Evolutionary conservation across 2,113 vertebrate species (phyloP), one percentile per base, ranked within the genome.

Genomic region (Spea bombifrons): DNA sequence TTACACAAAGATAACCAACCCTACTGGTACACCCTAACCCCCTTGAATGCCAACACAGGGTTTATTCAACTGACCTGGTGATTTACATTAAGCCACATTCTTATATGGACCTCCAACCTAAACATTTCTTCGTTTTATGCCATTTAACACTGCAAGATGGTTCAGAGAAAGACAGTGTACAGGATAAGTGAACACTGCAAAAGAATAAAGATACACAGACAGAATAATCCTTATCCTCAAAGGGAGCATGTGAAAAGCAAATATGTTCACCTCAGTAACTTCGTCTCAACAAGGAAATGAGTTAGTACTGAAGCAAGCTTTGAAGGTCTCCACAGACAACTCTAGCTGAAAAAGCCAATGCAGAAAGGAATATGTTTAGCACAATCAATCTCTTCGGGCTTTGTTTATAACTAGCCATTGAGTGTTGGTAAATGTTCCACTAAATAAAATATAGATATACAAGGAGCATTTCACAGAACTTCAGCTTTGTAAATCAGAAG

Each of bases 221-320:
- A 67, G 70, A 79, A 79, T 79, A 79, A 79, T 79, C 63, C 55
- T 49, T 57, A 73, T 73, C 50, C 77, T 73, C 77, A 79, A 67
- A 79, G 70, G 49, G 70, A 79, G 71, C n/a, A 43, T n/a, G 50
- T 73, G 70, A 73, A 73, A 79, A 79, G 77, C 77, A 79, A 79
- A 73, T 79, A 79, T 79, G 67, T 79, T 80, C 64, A 74, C 71
- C 64, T 80, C 78, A 73, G 78, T 74, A 74, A 61, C 78, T 80
- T 73, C 53, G 61, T 80, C 78, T 74, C 65, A 80, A 63, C 64
- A 73, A 73, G 71, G 71, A 74, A 80, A 80, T 80, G 70, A 80
- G 64, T 67, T 68, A 73, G 65, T 68, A 68, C 50, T 68, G 59
- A 7, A 45, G 52, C 50, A n/a, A n/a, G 71, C 78, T 68, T 68